phyloP scores from a whole-genome alignment of 2,797 vertebrate species.

The Alcedo atthis region DNA sequence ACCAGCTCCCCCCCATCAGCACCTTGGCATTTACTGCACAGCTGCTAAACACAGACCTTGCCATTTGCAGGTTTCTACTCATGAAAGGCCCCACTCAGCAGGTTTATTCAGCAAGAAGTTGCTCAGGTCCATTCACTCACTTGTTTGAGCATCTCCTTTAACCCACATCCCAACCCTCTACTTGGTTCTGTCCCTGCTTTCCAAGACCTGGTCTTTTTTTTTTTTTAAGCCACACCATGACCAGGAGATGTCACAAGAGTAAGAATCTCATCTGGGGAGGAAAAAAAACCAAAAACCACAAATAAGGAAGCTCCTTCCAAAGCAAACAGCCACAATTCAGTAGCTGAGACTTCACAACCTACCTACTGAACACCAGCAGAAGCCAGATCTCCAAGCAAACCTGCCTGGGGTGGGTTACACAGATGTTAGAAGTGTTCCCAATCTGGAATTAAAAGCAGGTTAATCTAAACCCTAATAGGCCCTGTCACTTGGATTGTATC shows the following conservation, averaged over 20 bases:
- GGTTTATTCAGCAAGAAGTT: neutral
- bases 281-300: neutral
- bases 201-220: neutral
- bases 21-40: no score
- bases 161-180: neutral
- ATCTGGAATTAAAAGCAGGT: constrained; percentile 43
- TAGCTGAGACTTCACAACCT: neutral
- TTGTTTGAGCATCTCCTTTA: neutral
- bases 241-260: neutral
- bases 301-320: constrained; percentile 22
- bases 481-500: constrained; percentile 37
- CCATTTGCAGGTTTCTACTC: neutral
- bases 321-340: neutral
- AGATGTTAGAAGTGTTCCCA: constrained; percentile 42
- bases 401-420: constrained; percentile 67
- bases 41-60: neutral
- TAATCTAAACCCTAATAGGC: constrained; percentile 48
- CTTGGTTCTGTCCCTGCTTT: neutral
- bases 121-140: neutral
- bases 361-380: constrained; percentile 15
- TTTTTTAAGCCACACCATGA: neutral
- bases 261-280: no score
- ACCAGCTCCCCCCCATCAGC: neutral
- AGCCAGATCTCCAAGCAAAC: constrained; percentile 26
- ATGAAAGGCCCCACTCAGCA: neutral